These are phyloP conservation scores for Tenthredo amoena DNA, from an alignment of 2,888 invertebrate species.

Conservation along the genomic window DNA sequence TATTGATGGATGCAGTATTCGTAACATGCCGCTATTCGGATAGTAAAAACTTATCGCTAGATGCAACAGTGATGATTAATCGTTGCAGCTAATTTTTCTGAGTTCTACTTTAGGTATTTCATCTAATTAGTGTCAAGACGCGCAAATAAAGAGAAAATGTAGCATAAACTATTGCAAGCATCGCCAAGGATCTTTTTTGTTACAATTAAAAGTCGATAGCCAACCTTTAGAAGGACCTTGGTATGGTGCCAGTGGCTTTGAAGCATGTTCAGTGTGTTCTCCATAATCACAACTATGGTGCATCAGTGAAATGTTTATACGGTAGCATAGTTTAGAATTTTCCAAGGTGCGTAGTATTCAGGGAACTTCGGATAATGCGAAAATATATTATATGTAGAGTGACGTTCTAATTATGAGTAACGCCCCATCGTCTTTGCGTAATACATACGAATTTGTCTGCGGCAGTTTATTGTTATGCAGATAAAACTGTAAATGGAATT, in stretches of 20 bases:
- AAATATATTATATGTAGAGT: neutral
- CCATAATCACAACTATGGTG: neutral
- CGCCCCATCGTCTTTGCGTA: neutral
- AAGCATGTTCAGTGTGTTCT: neutral
- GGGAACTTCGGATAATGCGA: neutral
- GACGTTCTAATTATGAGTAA: neutral
- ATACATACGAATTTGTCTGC: neutral
- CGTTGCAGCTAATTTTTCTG: neutral
- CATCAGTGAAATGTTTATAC: neutral
- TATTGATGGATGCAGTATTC: neutral
- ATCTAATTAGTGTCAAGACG: neutral
- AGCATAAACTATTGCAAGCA: neutral
- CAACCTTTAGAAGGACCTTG: neutral
- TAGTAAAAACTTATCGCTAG: neutral
- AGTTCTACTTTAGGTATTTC: neutral
- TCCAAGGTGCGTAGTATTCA: neutral
- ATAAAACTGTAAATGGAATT: constrained; percentile 3
- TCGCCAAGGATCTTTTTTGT: neutral
- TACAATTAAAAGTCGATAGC: neutral
- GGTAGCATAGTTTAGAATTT: neutral
- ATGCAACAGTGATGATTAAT: neutral
- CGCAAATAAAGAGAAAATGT: neutral
- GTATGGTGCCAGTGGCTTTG: neutral
- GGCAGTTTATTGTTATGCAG: neutral
- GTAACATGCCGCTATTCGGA: neutral